A percentile compares a stretch with the other conserved stretches of the same genome.
Evolutionary conservation across 1,140 invertebrate genomes (phyloP).

Genomic region (Euschistus heros): DNA sequence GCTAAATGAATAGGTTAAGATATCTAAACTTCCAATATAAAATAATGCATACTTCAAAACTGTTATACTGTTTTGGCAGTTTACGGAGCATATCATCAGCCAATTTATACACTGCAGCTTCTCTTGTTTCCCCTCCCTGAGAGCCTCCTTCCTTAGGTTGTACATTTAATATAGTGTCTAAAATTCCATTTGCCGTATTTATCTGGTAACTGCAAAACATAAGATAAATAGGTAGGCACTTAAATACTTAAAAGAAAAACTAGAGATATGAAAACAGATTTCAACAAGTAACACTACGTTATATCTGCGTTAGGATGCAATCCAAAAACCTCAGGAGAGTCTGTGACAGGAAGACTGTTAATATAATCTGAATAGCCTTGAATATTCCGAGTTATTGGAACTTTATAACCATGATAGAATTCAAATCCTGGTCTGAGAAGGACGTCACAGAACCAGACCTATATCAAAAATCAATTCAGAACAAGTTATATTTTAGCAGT

Average conservation of each 20-base stretch:
- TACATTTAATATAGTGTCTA: slow-evolving; percentile 88
- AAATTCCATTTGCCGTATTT: slow-evolving; percentile 83
- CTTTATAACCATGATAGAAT: slow-evolving; percentile 83
- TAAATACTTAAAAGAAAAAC: not conserved
- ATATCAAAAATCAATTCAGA: not conserved
- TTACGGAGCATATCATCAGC: slow-evolving; percentile 90
- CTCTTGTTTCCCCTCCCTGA: slow-evolving; percentile 73
- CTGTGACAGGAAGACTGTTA: slow-evolving; percentile 66
- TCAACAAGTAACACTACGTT: slow-evolving; percentile 47
- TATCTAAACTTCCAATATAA: too few relatives aligned
- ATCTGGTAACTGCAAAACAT: slow-evolving; percentile 60
- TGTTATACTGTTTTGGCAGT: slow-evolving; percentile 79
- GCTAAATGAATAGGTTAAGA: too few relatives aligned
- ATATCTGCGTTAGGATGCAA: slow-evolving; percentile 92
- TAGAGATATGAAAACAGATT: not conserved
- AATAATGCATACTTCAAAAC: slow-evolving; percentile 60
- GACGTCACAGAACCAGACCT: slow-evolving; percentile 78
- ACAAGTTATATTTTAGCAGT: not conserved
- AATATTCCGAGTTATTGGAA: slow-evolving; percentile 66
- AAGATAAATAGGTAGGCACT: not conserved
- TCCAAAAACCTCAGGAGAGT: slow-evolving; percentile 94
- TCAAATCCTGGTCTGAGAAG: slow-evolving; percentile 67
- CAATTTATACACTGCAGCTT: slow-evolving; percentile 79
- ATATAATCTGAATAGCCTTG: slow-evolving; percentile 76
- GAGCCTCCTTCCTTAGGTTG: slow-evolving; percentile 90